These are phyloP conservation scores for Lottia scabra DNA, from an alignment of 2,888 invertebrate species.

Conservation along the genomic window DNA sequence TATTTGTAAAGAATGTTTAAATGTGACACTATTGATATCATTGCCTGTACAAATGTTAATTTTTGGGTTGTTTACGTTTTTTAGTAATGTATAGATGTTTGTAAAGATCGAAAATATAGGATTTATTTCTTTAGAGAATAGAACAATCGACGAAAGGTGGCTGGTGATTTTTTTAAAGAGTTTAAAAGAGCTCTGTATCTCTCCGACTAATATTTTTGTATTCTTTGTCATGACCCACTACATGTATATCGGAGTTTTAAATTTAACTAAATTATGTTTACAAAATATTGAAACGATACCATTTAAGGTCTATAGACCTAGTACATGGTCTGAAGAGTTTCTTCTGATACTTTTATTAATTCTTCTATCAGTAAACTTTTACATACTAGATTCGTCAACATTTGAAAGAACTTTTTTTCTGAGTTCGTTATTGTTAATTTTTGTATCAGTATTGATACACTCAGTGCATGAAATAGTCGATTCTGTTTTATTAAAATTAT, in stretches of 20 bases:
- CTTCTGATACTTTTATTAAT: too few species aligned
- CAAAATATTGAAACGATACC: slow-evolving; percentile 64
- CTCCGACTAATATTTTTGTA: slow-evolving; percentile 71
- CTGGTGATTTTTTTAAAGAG: slow-evolving; percentile 66
- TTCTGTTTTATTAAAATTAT: slow-evolving; percentile 71
- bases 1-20: slow-evolving; percentile 55
- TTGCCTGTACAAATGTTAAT: slow-evolving; percentile 71
- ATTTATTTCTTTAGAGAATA: slow-evolving; percentile 53
- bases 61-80: slow-evolving; percentile 72
- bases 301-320: slow-evolving; percentile 60
- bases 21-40: slow-evolving; percentile 58
- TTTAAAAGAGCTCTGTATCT: slow-evolving; percentile 70
- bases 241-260: slow-evolving; percentile 68
- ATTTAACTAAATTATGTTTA: slow-evolving; percentile 69
- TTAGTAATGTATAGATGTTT: slow-evolving; percentile 67
- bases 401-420: slow-evolving; percentile 72
- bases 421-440: slow-evolving; percentile 72
- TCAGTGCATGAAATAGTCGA: slow-evolving; percentile 73
- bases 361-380: slow-evolving; percentile 72
- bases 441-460: slow-evolving; percentile 73
- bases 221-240: slow-evolving; percentile 73
- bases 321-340: slow-evolving; percentile 73
- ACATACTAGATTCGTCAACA: slow-evolving; percentile 71
- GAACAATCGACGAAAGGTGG: slow-evolving; percentile 68
- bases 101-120: slow-evolving; percentile 53